Evolutionary conservation across 2,113 vertebrate genomes (phyloP), one percentile per base, ranked within the genome.

Genomic region (Myrmophylax atrothorax): DNA sequence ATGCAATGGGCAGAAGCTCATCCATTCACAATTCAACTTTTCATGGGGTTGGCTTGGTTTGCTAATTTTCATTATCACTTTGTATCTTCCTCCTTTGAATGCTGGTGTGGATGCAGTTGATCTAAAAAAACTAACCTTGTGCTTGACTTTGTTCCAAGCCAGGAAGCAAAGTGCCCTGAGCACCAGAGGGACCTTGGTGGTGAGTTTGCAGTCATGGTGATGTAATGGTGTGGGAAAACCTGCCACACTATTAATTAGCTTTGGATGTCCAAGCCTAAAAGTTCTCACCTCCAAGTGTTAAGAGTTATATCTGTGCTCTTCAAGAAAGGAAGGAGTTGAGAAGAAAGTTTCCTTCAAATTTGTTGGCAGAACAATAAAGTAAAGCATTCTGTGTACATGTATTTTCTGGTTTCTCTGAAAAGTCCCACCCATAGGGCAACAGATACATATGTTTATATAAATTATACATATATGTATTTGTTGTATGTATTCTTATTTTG

Each of bases 141-240:
- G 42, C 35, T 82, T 93, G 83, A 56, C 52, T 91, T 80, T 79
- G n/a, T 87, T 91, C 84, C 77, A 76, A 89, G 79, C 38, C 58
- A 46, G 62, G 53, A 78, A 53, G 73, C 14, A 24, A 89, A 74
- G 59, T 17, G 44, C 37, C 6, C 31, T 40, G 56, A 78, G 58
- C 53, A 68, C 16, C 64, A 87, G 80, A 69, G 66, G 44, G 72
- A 84, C n/a, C 44, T 47, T 42, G 22, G 33, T 37, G 22, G 25
- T 60, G 58, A 7, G 3, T 26, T 68, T 78, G 79, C 78, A 53
- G 8, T 74, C 29, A 17, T 12, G 28, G 56, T 72, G 62, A 72
- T 68, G 26, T 49, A 50, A 35, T 14, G 60, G 18, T 44, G 56
- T 37, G 62, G 58, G 79, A 35, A 79, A 29, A 68, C 14, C 33